Evolutionary conservation across 1,140 invertebrate genomes (phyloP), one percentile per base, ranked within the genome.

Genomic region (Solenopsis invicta): DNA sequence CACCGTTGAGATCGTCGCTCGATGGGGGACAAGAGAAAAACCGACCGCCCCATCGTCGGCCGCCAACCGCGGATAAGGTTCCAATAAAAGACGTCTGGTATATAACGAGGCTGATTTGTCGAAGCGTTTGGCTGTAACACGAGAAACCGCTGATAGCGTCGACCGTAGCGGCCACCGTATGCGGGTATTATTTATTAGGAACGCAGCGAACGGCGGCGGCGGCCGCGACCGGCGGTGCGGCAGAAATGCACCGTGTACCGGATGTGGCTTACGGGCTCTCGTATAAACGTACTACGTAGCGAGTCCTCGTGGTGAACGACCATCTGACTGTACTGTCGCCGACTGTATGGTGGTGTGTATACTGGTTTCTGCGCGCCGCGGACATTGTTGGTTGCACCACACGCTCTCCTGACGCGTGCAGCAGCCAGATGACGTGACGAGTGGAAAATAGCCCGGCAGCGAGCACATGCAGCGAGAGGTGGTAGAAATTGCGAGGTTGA

Each of bases 211-310:
- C 64, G 18, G 1, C 69, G 69, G 48, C 74, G 37, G 16, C 8
- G 69, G 12, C n/a, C 24, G 18, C 48, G 48, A 13, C 66, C 48
- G 48, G n/a, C 66, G 21, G 41, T 45, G 21, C 59, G 61, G 87
- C 62, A 87, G 75, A 89, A 90, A 85, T 54, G 75, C 85, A 84
- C 18, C 59, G 41, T 88, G 64, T 88, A 85, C 86, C 89, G 89
- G 89, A 90, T 90, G 89, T 87, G 89, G 88, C 86, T 88, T 80
- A 77, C 89, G 67, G 74, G 21, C 66, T 54, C 67, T 56, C 16
- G 41, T 71, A 81, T 54, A 37, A 59, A 29, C 69, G 37, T 37
- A 66, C 74, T 84, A 56, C 64, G 67, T 13, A 21, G 64, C 4
- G 59, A 78, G 45, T 50, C 41, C 45, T 80, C 62, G 75, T 66